Percentiles rank a stretch among this genome's conserved stretches.
These are phyloP conservation scores for Drepana falcataria DNA, from an alignment of 2,888 invertebrate species.

Conservation along the genomic window DNA sequence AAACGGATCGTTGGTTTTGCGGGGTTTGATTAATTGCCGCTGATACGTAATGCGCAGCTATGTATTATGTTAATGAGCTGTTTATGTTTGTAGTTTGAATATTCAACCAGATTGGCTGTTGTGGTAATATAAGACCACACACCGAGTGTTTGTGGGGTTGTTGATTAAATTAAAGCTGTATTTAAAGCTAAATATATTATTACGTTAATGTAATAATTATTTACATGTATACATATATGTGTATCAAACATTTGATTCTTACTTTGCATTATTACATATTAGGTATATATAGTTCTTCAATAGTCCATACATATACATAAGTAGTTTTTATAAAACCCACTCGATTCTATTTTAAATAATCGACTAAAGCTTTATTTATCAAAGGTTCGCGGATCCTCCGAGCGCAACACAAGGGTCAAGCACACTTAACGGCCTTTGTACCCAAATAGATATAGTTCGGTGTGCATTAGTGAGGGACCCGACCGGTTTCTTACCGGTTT, in stretches of 20 bases:
- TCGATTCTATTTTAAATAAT: not conserved
- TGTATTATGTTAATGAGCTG: conserved; percentile 13
- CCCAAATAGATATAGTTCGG: conserved; percentile 62
- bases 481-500: conserved; percentile 53
- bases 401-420: conserved; percentile 43
- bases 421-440: conserved; percentile 58
- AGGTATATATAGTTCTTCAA: too few species aligned
- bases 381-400: not conserved
- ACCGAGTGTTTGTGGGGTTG: not conserved
- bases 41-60: conserved; percentile 13
- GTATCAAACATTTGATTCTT: too few species aligned
- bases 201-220: too few species aligned
- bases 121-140: not conserved
- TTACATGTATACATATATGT: too few species aligned
- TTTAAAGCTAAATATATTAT: too few species aligned
- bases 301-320: not conserved
- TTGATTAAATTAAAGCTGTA: too few species aligned
- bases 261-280: too few species aligned
- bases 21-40: conserved; percentile 34
- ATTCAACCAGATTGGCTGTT: not conserved
- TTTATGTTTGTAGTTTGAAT: not conserved
- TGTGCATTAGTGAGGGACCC: conserved; percentile 68
- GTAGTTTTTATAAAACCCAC: not conserved
- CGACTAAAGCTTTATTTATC: not conserved
- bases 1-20: conserved; percentile 30